Evolutionary conservation across 1,140 invertebrate species (phyloP), one percentile per base, ranked within the genome.

Genomic region (Meloidogyne floridensis): DNA sequence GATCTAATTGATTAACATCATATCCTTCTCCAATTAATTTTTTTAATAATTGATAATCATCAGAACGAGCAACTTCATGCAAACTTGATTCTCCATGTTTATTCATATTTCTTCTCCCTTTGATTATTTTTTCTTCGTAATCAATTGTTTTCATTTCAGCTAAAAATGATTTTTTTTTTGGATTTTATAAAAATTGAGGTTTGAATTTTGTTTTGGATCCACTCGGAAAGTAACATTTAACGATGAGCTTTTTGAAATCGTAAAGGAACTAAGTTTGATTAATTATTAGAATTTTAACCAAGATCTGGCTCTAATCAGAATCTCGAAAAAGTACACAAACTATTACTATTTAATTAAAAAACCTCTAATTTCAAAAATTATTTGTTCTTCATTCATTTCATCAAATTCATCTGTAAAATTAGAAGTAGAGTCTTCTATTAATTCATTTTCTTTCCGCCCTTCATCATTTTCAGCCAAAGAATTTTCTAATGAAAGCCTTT

Each of bases 1-100:
- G 77, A 43, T 79, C 77, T 18, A 79, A 11, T 79, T 79, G 77
- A 47, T 79, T 79, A 9, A 79, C 77, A 69, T 79, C 65, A 51
- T 79, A 79, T 13, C 77, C 77, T 72, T 79, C n/a, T 2, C 53
- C 65, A 72, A 79, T 79, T 72, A 79, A 53, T 79, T 79, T 47
- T 72, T 79, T 79, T 43, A 79, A 53, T 10, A 71, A 53, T 70
- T 79, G 77, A 56, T 79, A 79, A 8, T 79, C 77, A 51, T 72
- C 77, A n/a, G 77, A 79, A 6, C 77, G 77, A 10, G 77, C 77
- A 53, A 79, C 77, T 18, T 79, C 77, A 18, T 79, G 77, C 3
- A 79, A 47, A 32, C 51, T 69, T 51, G 77, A 79, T 51, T 79
- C 77, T 5, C 77, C 77, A 20, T 79, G 65, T 53, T 72, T 79